phyloP scores from a whole-genome alignment of 1,140 invertebrate species.

The Musca domestica region DNA sequence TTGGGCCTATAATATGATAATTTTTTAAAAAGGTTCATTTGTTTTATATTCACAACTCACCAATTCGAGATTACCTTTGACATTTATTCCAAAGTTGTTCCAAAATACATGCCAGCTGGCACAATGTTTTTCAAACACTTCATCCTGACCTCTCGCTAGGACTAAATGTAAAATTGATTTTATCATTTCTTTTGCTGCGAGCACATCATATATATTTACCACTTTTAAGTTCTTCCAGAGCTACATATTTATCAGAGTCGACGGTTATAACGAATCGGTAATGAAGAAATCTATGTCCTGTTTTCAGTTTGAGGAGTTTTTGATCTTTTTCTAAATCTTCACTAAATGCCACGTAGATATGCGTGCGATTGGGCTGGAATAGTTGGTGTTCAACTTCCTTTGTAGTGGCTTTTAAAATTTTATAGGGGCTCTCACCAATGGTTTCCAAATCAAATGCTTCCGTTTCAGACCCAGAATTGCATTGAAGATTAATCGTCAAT shows the following conservation, averaged over 20 bases:
- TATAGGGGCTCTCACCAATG: neutral
- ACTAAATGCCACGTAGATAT: slow-evolving; percentile 43
- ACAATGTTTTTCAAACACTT: slow-evolving; percentile 32
- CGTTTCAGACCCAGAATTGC: slow-evolving; percentile 7
- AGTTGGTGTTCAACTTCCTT: slow-evolving; percentile 40
- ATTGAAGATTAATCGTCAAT: slow-evolving; percentile 6
- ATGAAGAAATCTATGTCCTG: slow-evolving; percentile 48
- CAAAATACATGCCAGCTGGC: slow-evolving; percentile 40
- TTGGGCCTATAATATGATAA: slow-evolving; percentile 28
- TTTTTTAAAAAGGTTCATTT: neutral
- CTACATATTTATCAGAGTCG: slow-evolving; percentile 56
- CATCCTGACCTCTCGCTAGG: neutral
- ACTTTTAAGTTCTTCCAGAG: slow-evolving; percentile 57
- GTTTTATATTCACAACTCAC: slow-evolving; percentile 11
- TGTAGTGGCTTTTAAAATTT: slow-evolving; percentile 26
- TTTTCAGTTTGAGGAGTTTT: slow-evolving; percentile 48
- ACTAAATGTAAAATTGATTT: too few species aligned
- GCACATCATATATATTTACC: slow-evolving; percentile 40
- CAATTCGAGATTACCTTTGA: slow-evolving; percentile 57
- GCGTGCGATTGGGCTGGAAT: slow-evolving; percentile 54
- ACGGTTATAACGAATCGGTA: slow-evolving; percentile 58
- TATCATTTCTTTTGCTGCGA: neutral
- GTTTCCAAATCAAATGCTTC: slow-evolving; percentile 15
- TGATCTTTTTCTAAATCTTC: slow-evolving; percentile 31
- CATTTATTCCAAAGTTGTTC: slow-evolving; percentile 49